These are phyloP conservation scores for Lethocerus indicus DNA, from an alignment of 1,140 invertebrate genomes.

Conservation along the genomic window DNA sequence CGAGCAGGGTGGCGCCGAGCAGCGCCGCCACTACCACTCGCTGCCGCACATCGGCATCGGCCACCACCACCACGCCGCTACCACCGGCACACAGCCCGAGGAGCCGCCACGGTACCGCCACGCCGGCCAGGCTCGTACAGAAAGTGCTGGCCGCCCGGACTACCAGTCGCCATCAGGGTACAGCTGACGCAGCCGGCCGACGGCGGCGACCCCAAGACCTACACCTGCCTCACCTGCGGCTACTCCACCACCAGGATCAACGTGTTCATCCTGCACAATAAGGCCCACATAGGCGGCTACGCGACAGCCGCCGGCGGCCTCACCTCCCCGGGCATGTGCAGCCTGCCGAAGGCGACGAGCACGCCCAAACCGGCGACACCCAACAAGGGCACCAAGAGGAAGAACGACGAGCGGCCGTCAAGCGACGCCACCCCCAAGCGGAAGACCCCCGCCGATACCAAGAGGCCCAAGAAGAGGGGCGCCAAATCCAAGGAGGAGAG, in stretches of 20 bases:
- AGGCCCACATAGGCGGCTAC: slow-evolving; percentile 34
- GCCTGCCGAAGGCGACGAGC: slow-evolving; percentile 17
- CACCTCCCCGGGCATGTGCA: slow-evolving; percentile 25
- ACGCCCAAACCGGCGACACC: slow-evolving; percentile 6
- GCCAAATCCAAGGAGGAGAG: slow-evolving; percentile 9
- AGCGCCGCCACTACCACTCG: too few species aligned
- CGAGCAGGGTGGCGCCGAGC: too few species aligned
- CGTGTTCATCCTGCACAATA: slow-evolving; percentile 47
- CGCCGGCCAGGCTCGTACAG: slow-evolving; percentile 29
- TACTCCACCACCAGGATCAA: slow-evolving; percentile 45
- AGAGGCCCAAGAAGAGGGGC: slow-evolving; percentile 12
- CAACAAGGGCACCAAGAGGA: slow-evolving; percentile 1
- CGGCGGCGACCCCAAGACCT: slow-evolving; percentile 20
- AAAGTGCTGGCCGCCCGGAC: slow-evolving; percentile 24
- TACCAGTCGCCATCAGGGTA: slow-evolving; percentile 34
- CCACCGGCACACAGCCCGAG: too few species aligned
- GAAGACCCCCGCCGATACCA: slow-evolving; percentile 7
- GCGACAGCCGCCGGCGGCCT: slow-evolving; percentile 23
- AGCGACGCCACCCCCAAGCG: slow-evolving; percentile 4
- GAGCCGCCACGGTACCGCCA: too few species aligned
- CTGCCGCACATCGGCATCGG: slow-evolving; percentile 1
- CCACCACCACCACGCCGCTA: slow-evolving; percentile 1
- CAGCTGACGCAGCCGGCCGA: slow-evolving; percentile 13
- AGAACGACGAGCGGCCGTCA: not conserved
- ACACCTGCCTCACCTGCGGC: slow-evolving; percentile 42